A percentile compares a stretch with the other conserved stretches of the same genome.
These are phyloP conservation scores for Cydia amplana DNA, from an alignment of 1,140 invertebrate genomes.

Conservation along the genomic window DNA sequence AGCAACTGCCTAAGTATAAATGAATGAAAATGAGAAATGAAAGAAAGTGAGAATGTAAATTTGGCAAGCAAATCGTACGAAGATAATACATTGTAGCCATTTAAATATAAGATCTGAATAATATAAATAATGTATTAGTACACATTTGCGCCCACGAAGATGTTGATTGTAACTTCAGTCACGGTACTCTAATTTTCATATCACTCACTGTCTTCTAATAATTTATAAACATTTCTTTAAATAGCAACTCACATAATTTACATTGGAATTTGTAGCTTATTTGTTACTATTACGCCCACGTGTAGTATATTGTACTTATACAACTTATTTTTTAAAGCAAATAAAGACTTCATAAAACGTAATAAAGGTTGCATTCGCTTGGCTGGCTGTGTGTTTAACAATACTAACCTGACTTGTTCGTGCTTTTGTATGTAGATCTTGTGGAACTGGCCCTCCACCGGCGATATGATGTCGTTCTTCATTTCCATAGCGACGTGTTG, in stretches of 20 bases:
- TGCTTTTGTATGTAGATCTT: slow-evolving; percentile 98
- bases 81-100: too few relatives aligned
- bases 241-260: not conserved
- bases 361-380: not conserved
- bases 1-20: too few relatives aligned
- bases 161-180: not conserved
- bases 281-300: slow-evolving; percentile 1
- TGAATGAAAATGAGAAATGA: too few relatives aligned
- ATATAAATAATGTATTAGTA: not conserved
- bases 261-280: not conserved
- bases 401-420: slow-evolving; percentile 92
- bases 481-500: slow-evolving; percentile 97
- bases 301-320: not conserved
- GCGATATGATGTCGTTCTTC: slow-evolving; percentile 95
- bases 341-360: not conserved
- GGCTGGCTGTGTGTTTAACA: not conserved
- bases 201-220: slow-evolving; percentile 1
- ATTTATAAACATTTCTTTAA: not conserved
- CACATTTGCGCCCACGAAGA: not conserved
- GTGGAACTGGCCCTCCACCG: slow-evolving; percentile 95
- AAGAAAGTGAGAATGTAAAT: not conserved
- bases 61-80: not conserved
- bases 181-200: not conserved
- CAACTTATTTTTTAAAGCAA: not conserved
- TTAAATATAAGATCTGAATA: too few relatives aligned